Evolutionary conservation across 2,888 invertebrate genomes (phyloP).

Genomic region (Dolichomitus sp.): DNA sequence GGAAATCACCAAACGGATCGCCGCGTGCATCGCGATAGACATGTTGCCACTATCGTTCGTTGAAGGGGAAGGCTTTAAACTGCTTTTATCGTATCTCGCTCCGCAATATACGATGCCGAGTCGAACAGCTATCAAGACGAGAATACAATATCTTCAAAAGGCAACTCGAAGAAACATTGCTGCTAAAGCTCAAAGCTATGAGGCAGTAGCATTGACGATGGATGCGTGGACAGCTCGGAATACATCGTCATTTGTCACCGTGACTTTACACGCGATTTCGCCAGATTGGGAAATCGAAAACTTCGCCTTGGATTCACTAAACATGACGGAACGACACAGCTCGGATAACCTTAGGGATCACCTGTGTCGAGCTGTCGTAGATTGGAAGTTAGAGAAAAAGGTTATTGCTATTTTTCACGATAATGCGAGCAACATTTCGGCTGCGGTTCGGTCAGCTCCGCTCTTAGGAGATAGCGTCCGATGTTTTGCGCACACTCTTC

Average conservation of each 20-base stretch:
- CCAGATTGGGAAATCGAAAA: constrained; percentile 1
- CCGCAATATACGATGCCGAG: constrained; percentile 5
- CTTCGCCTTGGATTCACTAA: constrained; percentile 46
- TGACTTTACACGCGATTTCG: too few species aligned
- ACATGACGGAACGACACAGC: constrained; percentile 58
- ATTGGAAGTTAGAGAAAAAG: constrained; percentile 55
- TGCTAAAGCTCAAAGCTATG: background rate
- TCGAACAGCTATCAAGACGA: background rate
- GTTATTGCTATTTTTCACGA: constrained; percentile 59
- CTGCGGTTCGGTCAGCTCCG: background rate
- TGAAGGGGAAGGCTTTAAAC: too few species aligned
- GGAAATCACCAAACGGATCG: constrained; percentile 12
- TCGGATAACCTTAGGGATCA: constrained; percentile 29
- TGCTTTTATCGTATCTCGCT: too few species aligned
- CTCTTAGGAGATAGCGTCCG: constrained; percentile 62
- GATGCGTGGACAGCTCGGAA: constrained; percentile 53
- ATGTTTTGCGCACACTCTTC: constrained; percentile 74
- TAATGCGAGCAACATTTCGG: constrained; percentile 58
- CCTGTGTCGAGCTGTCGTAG: constrained; percentile 24
- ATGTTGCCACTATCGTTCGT: too few species aligned
- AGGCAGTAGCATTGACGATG: constrained; percentile 51
- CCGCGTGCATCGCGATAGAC: constrained; percentile 9
- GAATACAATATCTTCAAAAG: background rate
- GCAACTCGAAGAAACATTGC: too few species aligned
- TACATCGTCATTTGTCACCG: too few species aligned